phyloP scores from a whole-genome alignment of 2,113 vertebrate genomes.

The Nothocercus julius region DNA sequence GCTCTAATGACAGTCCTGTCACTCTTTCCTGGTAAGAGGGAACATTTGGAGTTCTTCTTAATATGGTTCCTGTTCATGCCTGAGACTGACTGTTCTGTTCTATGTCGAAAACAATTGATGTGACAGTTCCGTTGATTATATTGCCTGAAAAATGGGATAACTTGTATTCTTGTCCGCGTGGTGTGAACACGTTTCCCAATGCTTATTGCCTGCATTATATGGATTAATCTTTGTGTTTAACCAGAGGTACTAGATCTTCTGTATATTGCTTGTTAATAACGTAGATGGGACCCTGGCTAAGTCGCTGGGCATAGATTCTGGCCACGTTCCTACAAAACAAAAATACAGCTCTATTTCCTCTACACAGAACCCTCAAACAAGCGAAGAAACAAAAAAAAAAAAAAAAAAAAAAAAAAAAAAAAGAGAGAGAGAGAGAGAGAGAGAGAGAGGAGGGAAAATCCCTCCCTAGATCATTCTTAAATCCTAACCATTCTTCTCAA shows the following conservation, averaged over 20 bases:
- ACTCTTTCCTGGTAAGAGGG: conserved; percentile 92
- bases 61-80: neutral
- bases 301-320: neutral
- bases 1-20: conserved; percentile 94
- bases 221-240: neutral
- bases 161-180: neutral
- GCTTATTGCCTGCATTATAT: neutral
- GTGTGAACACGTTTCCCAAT: neutral
- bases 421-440: no score
- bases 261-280: neutral
- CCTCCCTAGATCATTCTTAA: neutral
- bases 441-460: neutral
- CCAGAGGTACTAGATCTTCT: neutral
- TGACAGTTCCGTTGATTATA: neutral
- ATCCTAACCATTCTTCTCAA: neutral
- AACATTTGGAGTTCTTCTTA: neutral
- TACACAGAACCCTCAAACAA: neutral
- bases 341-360: neutral
- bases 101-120: neutral
- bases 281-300: neutral
- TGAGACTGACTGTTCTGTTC: neutral
- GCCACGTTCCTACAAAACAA: neutral
- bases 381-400: neutral
- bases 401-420: no score
- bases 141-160: neutral